Evolutionary conservation across 2,113 vertebrate species (phyloP).

Genomic region (Scopus umbretta): DNA sequence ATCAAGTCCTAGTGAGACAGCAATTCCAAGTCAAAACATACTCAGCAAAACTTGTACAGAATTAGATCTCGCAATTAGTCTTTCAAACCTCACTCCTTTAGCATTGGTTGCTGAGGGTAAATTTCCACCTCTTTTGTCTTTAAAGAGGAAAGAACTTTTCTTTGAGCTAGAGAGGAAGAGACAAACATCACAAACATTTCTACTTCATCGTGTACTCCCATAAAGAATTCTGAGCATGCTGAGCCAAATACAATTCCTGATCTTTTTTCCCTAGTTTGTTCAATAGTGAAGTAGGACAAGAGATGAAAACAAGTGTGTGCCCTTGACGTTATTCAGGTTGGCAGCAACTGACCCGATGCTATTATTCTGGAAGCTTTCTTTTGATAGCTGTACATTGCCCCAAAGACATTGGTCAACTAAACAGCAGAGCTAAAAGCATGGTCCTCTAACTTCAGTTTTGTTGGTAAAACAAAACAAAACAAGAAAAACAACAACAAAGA

Average conservation of each 20-base stretch:
- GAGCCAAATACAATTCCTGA: not conserved
- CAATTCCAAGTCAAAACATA: not conserved
- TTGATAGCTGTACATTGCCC: not conserved
- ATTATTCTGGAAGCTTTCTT: not conserved
- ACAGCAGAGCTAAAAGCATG: not conserved
- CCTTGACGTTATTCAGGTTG: conserved; percentile 52
- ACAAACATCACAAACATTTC: not conserved
- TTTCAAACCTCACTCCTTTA: not conserved
- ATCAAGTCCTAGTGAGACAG: not conserved
- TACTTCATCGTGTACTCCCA: not conserved
- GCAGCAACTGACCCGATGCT: not conserved
- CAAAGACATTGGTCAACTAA: not conserved
- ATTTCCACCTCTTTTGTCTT: not conserved
- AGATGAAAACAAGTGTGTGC: not conserved
- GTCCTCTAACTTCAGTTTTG: not conserved
- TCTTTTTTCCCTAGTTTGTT: not conserved
- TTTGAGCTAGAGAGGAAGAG: not conserved
- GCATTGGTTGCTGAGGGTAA: not conserved
- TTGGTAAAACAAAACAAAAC: not conserved
- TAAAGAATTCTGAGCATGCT: not conserved
- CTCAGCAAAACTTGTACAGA: not conserved
- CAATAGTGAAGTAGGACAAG: not conserved
- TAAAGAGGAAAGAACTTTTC: not conserved
- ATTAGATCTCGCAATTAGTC: not conserved
- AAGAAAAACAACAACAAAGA: not conserved